Evolutionary conservation across 2,113 vertebrate genomes (phyloP), one percentile per base, ranked within the genome.

Genomic region (Xenopus tropicalis): DNA sequence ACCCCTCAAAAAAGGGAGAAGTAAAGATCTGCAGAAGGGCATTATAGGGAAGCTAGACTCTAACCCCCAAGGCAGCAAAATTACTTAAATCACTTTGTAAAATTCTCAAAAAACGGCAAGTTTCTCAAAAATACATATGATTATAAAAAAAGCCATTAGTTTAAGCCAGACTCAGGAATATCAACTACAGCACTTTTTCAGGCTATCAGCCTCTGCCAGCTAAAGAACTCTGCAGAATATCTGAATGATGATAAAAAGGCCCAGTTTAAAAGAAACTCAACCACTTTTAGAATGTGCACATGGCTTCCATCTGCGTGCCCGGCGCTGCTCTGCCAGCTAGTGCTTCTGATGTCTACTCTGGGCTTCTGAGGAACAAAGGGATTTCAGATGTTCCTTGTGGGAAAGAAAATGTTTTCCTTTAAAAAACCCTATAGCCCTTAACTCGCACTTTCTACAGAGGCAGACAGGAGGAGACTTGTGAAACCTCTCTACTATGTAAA

Each of bases 101-200:
- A 48, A 6, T 17, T 48, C 13, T 17, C 6, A 65, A 59, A 73
- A 61, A 54, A 74, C 20, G 16, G 17, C 12, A 69, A 62, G 21
- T n/a, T 61, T 23, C 43, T 66, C 19, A 69, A 54, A 67, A 65
- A 69, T 17, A 68, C 51, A 56, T 24, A 59, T 54, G 14, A 52
- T 61, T n/a, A n/a, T n/a, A n/a, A n/a, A 51, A 29, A 61, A 74
- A 74, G 22, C 56, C 16, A 74, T 61, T 61, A 67, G 59, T 74
- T 42, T 2, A 58, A 24, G 58, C 14, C 72, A 74, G 72, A 43
- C 54, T 13, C 22, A 12, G 46, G 9, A 65, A 43, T n/a, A 43
- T 42, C 6, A 64, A 68, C 43, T 13, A 51, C 42, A 71, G 61
- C 24, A 71, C 14, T 20, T 61, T 71, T 68, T 51, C 56, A 66